Conservation (phyloP, 1,140 invertebrate species). For the Pteromalus puparum region DNA sequence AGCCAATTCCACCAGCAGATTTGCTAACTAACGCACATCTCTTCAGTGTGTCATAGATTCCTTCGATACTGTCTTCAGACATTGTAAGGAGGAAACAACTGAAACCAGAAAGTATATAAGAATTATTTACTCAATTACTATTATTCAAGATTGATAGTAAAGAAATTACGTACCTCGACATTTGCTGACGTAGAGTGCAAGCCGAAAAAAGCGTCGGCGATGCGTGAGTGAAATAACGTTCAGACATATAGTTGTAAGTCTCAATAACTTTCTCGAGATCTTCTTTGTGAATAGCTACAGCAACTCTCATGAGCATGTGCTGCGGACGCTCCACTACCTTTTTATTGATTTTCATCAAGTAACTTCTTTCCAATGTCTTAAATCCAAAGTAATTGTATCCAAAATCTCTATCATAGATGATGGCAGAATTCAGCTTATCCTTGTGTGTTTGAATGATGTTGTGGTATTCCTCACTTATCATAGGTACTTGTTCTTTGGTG, state of each 20-base stretch:
- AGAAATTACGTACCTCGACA: constrained; percentile 81
- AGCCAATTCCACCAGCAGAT: constrained; percentile 96
- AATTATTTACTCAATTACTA: neutral
- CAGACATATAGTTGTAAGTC: constrained; percentile 97
- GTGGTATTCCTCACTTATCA: constrained; percentile 91
- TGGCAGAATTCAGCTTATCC: constrained; percentile 93
- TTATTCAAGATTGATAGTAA: neutral
- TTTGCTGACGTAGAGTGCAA: constrained; percentile 92
- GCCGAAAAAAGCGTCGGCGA: constrained; percentile 98
- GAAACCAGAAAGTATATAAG: constrained; percentile 58
- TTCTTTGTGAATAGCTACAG: constrained; percentile 96
- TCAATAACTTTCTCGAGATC: constrained; percentile 96
- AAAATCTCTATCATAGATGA: constrained; percentile 98
- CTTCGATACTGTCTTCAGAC: constrained; percentile 97
- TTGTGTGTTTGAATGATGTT: constrained; percentile 92
- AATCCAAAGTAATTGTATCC: constrained; percentile 99
- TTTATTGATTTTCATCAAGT: constrained; percentile 94
- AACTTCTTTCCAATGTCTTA: constrained; percentile 97
- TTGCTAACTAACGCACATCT: constrained; percentile 98
- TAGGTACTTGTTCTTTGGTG: constrained; percentile 83
- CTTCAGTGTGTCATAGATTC: constrained; percentile 96
- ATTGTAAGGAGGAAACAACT: constrained; percentile 97
- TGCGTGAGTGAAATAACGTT: constrained; percentile 98
- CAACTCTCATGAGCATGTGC: constrained; percentile 98
- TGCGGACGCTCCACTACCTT: constrained; percentile 98